Evolutionary conservation across 2,888 invertebrate species (phyloP).

Genomic region (Prostheceraeus crozeri): DNA sequence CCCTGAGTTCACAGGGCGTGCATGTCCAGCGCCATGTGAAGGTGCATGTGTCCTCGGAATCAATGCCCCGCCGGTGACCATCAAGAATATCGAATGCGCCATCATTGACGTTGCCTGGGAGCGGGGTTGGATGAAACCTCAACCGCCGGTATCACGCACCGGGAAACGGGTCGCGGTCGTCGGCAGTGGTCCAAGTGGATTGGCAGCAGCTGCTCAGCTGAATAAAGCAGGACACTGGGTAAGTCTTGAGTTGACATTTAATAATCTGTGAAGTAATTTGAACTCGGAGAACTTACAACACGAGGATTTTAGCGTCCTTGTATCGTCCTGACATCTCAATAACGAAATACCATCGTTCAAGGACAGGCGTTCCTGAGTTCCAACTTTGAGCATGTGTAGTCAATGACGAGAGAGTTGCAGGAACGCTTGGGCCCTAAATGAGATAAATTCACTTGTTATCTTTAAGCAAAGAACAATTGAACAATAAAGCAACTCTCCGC

Average conservation of each 20-base stretch:
- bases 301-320: too few relatives aligned
- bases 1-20: slow-evolving; percentile 85
- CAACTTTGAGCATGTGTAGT: too few relatives aligned
- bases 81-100: slow-evolving; percentile 96
- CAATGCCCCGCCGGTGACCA: slow-evolving; percentile 89
- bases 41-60: slow-evolving; percentile 93
- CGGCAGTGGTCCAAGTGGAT: slow-evolving; percentile 82
- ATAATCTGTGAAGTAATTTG: too few relatives aligned
- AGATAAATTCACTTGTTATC: too few relatives aligned
- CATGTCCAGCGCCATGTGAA: slow-evolving; percentile 85
- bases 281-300: too few relatives aligned
- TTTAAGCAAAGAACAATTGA: too few relatives aligned
- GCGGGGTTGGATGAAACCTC: slow-evolving; percentile 81
- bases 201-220: slow-evolving; percentile 87
- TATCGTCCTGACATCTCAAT: too few relatives aligned
- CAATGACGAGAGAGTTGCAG: too few relatives aligned
- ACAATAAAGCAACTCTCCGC: too few relatives aligned
- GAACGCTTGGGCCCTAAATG: too few relatives aligned
- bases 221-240: slow-evolving; percentile 67
- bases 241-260: slow-evolving; percentile 14
- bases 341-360: too few relatives aligned
- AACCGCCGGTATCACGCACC: slow-evolving; percentile 68
- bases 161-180: slow-evolving; percentile 78
- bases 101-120: slow-evolving; percentile 97
- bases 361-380: too few relatives aligned